Evolutionary conservation across 1,140 invertebrate species (phyloP).

Genomic region (Trichomalopsis sarcophagae): DNA sequence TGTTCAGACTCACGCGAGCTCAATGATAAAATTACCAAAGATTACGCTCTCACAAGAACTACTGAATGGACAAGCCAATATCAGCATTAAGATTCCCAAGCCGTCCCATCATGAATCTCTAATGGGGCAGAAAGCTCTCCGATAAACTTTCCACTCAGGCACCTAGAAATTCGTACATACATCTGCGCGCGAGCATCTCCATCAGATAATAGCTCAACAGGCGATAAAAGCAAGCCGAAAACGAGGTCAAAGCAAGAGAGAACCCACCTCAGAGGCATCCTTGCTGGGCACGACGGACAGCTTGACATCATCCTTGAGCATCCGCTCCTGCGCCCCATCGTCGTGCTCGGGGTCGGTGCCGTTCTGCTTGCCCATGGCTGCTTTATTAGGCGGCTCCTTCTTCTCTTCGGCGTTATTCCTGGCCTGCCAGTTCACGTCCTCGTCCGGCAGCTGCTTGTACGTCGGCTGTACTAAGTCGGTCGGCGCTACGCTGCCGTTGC

Average conservation of each 20-base stretch:
- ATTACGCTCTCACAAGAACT: not conserved
- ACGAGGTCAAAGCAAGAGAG: conserved; percentile 23
- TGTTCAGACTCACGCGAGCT: not conserved
- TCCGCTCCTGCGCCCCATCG: conserved; percentile 81
- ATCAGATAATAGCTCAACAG: not conserved
- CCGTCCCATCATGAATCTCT: not conserved
- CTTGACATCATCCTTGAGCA: conserved; percentile 80
- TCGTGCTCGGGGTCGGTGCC: conserved; percentile 65
- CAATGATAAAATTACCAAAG: not conserved
- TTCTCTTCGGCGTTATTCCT: conserved; percentile 41
- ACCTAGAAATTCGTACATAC: not conserved
- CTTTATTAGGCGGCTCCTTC: not conserved
- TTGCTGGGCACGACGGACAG: conserved; percentile 74
- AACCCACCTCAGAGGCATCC: conserved; percentile 74
- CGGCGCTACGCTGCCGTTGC: conserved; percentile 54
- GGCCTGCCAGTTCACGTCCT: conserved; percentile 66
- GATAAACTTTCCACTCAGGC: too few relatives aligned
- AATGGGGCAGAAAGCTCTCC: not conserved
- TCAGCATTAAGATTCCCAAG: not conserved
- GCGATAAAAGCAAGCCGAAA: not conserved
- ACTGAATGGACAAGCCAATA: not conserved
- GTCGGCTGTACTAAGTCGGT: conserved; percentile 64
- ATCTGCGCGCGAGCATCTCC: not conserved
- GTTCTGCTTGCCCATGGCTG: conserved; percentile 70
- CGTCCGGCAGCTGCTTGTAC: conserved; percentile 78